Percentiles rank a stretch among this genome's conserved stretches.
These are phyloP conservation scores for Julus scandinavius DNA, from an alignment of 2,888 invertebrate species.

Conservation along the genomic window DNA sequence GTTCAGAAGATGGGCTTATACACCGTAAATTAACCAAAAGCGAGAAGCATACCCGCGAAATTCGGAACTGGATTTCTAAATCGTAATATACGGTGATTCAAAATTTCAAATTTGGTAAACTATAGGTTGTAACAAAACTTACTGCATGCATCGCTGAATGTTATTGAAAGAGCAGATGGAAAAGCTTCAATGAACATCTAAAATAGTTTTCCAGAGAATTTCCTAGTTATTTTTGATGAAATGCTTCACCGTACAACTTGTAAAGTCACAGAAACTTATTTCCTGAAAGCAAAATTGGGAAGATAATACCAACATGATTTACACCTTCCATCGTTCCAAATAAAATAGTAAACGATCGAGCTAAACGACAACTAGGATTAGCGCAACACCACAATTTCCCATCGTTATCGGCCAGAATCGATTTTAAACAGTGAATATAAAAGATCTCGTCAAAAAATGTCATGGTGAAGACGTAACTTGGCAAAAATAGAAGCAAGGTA, in stretches of 20 bases:
- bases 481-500: neutral
- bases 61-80: too few relatives aligned
- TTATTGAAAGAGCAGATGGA: too few relatives aligned
- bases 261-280: neutral
- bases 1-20: too few relatives aligned
- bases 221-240: neutral
- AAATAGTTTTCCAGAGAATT: too few relatives aligned
- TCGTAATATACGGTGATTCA: too few relatives aligned
- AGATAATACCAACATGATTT: neutral
- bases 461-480: neutral
- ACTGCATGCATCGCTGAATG: too few relatives aligned
- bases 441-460: neutral
- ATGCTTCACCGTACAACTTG: neutral
- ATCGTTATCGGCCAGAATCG: neutral
- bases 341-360: neutral
- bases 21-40: too few relatives aligned
- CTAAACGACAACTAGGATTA: neutral
- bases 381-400: conserved; percentile 16
- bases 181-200: too few relatives aligned
- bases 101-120: too few relatives aligned
- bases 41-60: too few relatives aligned
- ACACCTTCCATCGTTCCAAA: neutral
- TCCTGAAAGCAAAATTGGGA: neutral
- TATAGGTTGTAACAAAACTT: too few relatives aligned
- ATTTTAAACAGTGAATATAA: neutral